A percentile compares a stretch with the other conserved stretches of the same genome.
Evolutionary conservation across 2,888 invertebrate species (phyloP).

Genomic region (Helicoverpa assulta): DNA sequence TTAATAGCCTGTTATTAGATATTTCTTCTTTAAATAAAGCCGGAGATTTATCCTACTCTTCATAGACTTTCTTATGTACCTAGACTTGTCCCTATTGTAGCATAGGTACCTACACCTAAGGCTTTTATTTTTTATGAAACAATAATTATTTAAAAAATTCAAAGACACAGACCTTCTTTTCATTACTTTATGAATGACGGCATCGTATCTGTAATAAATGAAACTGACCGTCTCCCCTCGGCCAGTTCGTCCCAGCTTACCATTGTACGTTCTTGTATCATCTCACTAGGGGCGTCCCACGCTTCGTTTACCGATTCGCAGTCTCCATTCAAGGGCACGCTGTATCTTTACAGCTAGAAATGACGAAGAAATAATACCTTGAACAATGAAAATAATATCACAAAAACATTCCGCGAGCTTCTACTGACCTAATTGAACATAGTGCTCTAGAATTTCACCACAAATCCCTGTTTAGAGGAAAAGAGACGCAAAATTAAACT

Average conservation of each 20-base stretch:
- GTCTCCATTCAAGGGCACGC: conserved; percentile 27
- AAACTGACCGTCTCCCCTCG: neutral
- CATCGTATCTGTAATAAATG: neutral
- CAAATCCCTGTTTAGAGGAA: conserved; percentile 1
- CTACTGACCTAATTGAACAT: conserved; percentile 16
- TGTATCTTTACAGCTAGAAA: neutral
- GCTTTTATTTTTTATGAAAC: too few species aligned
- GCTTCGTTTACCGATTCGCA: conserved; percentile 34
- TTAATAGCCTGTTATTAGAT: too few species aligned
- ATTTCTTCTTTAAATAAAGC: too few species aligned
- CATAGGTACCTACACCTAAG: too few species aligned
- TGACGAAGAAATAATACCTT: neutral
- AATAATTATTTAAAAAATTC: too few species aligned
- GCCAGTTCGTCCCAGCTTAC: neutral
- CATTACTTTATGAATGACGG: too few species aligned
- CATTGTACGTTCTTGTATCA: conserved; percentile 4
- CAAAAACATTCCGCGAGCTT: neutral
- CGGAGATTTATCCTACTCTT: too few species aligned
- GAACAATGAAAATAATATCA: conserved; percentile 10
- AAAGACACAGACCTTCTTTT: too few species aligned
- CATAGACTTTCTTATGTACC: too few species aligned
- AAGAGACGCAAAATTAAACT: conserved; percentile 1
- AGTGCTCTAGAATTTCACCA: neutral
- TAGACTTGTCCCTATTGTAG: too few species aligned
- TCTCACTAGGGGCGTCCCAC: conserved; percentile 24